Evolutionary conservation across 2,797 vertebrate species (phyloP).

Genomic region (Pygocentrus nattereri): DNA sequence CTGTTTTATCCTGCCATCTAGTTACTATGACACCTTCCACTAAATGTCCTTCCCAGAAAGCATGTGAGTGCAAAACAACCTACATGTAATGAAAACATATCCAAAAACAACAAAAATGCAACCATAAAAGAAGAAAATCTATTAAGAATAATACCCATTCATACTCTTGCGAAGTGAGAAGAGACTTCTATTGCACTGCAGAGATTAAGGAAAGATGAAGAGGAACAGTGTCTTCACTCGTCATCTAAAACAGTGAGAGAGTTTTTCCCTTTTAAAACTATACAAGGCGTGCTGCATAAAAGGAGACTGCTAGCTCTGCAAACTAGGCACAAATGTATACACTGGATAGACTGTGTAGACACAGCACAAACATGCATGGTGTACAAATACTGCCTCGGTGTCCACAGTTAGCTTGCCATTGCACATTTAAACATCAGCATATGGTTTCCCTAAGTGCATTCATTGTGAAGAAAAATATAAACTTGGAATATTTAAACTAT

Average conservation of each 20-base stretch:
- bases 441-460: constrained; percentile 69
- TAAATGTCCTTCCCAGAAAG: not conserved
- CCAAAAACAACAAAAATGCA: too few species aligned
- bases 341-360: constrained; percentile 63
- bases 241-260: constrained; percentile 7
- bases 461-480: constrained; percentile 73
- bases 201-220: not conserved
- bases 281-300: constrained; percentile 33
- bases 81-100: too few species aligned
- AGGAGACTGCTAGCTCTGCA: constrained; percentile 16
- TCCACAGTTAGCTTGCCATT: constrained; percentile 73
- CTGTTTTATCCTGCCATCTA: too few species aligned
- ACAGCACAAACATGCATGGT: constrained; percentile 78
- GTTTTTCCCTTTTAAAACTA: not conserved
- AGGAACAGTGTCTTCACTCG: not conserved
- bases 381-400: constrained; percentile 69
- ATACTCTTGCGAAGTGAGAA: not conserved
- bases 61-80: not conserved
- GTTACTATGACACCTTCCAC: not conserved
- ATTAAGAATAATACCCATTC: not conserved
- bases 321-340: constrained; percentile 33
- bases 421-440: constrained; percentile 75
- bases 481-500: constrained; percentile 59
- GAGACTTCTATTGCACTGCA: not conserved
- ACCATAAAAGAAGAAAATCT: too few species aligned